Evolutionary conservation across 2,113 vertebrate species (phyloP), one percentile per base, ranked within the genome.

Genomic region (Seriola rivoliana): DNA sequence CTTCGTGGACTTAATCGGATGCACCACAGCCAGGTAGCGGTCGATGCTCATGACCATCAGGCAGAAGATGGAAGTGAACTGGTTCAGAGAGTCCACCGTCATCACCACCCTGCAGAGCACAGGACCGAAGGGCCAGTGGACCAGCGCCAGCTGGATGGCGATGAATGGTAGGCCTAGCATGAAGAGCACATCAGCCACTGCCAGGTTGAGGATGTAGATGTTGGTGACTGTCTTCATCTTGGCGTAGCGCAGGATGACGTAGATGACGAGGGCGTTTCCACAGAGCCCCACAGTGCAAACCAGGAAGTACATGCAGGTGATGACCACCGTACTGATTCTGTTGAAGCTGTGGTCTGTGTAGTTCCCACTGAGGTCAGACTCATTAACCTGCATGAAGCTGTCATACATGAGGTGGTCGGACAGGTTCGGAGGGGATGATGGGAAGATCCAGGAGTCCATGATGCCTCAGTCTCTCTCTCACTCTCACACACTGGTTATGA

Each of bases 201-300:
- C 98, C 95, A 99, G 84, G 92, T 99, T 99, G 72, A 99, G 97
- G 91, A 99, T 99, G 91, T 99, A 99, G 84, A 99, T 99, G 90
- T 99, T 99, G 80, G 98, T 99, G 73, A 99, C 97, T 0, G 98
- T 99, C 90, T 99, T 99, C 98, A 99, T 99, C 93, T 99, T 99
- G 93, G 98, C 98, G 0, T 99, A 99, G 23, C 97, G 97, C 57
- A 99, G 95, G 90, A 99, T 97, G 88, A 99, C 98, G 0, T 99
- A 99, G 72, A 99, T 99, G 83, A 99, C 97, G 7, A 99, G 93
- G 0, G 97, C 96, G 57, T 99, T 99, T 21, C 98, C 98, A 0
- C 97, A 97, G 48, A 99, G 92, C 7, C 98, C 98, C 0, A 99
- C 3, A 1, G 97, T 94, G 82, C 98, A 99, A 2, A 99, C 98